Evolutionary conservation across 2,113 vertebrate genomes (phyloP), one percentile per base, ranked within the genome.

Genomic region (Ptyas mucosa): DNA sequence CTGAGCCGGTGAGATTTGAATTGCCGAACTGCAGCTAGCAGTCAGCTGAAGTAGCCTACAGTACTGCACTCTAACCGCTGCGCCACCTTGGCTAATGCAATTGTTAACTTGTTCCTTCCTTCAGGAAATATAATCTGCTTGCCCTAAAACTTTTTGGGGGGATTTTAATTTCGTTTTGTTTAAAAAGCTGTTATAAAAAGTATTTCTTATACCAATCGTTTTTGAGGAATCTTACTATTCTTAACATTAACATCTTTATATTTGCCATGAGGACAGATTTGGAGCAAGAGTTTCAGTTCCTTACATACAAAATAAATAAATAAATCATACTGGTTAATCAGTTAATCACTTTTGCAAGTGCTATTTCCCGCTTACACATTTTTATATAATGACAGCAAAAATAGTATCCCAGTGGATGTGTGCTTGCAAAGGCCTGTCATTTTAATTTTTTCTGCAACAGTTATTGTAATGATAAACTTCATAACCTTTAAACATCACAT

Each of bases 401-500:
- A 15, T 29, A 18, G 24, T 43, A 57, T 52, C 51, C 20, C 43
- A 93, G 3, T 53, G 8, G 34, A 51, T 51, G 11, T 55, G 54
- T 57, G 55, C 18, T 58, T 89, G 26, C 55, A 92, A 85, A 85
- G 54, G 87, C 43, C n/a, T 89, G 69, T 43, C 54, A 51, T 12
- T 90, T 86, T 85, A 51, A 85, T 85, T 90, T 87, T 43, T 90
- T 64, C 18, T 53, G 58, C 20, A 85, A 39, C 20, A 49, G 12
- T 86, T 90, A 87, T 49, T n/a, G 51, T 53, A 69, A 34, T 87
- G 85, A 55, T 54, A 87, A 87, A 69, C 23, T 54, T 87, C 75
- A 93, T 87, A 89, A 88, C 26, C 49, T 89, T 87, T 90, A 87
- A 93, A n/a, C 75, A 75, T 87, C 81, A 93, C 61, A 55, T 64